Base-by-base conservation (phyloP, 2,113 vertebrate species). In the Protobothrops flavoviridis region DNA sequence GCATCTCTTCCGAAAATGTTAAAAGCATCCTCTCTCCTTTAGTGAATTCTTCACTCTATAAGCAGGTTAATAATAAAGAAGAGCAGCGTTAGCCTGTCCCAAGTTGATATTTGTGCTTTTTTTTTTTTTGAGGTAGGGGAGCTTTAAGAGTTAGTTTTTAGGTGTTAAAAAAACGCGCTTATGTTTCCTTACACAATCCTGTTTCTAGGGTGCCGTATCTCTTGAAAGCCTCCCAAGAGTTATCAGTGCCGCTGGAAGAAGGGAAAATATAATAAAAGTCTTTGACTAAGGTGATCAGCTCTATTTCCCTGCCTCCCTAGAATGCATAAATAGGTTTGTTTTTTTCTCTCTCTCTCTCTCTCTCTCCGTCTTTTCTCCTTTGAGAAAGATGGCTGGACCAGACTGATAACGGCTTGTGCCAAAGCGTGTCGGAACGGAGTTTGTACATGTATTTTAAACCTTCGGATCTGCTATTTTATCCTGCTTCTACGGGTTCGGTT, bases 11-110 rank as follows among this genome's bases (percentile, higher is more conserved):
- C 4, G 26, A 74, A 90, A 17, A 15, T 92, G 29, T 57, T 69
- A 1, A 88, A 90, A 95, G 93, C 93, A 0, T 4, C 0, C 2
- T 0, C 94, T 81, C 92, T 89, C 5, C 91, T 95, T 4, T 87
- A 91, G 61, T 94, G 89, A 23, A 13, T 91, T 24, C 45, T 57
- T 92, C 52, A 91, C 90, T 93, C 94, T 94, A 90, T 92, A 95
- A 92, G 59, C 92, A 81, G 39, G 92, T 33, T 94, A 97, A 97
- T 98, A 98, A 98, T 98, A 93, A 96, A 45, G 0, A 53, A 64
- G 91, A 52, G 15, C 29, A 13, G 39, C 87, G 52, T 90, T 90
- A 57, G 92, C 26, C 9, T 94, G 95, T 95, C 61, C 69, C 92
- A 93, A 90, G 50, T 23, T 88, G 88, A 95, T n/a, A 48, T 85